A percentile compares a stretch with the other conserved stretches of the same genome.
Evolutionary conservation across 2,888 invertebrate genomes (phyloP).

Genomic region (Ecdyonurus torrentis): DNA sequence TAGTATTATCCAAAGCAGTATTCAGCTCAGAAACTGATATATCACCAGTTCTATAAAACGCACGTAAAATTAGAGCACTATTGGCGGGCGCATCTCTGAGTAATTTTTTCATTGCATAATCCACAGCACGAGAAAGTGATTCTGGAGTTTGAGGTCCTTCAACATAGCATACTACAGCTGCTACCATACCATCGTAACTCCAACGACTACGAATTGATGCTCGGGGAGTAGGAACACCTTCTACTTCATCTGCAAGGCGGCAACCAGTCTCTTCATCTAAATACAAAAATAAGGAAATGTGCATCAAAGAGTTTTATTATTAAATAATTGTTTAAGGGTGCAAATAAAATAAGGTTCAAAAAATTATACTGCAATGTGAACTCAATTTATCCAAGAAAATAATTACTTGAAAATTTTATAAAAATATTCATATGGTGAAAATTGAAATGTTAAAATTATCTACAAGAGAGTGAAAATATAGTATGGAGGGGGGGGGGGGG

Average conservation of each 20-base stretch:
- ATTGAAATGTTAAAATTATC: too few species aligned
- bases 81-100: background rate
- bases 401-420: background rate
- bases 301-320: background rate
- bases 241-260: slow-evolving; percentile 51
- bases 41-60: background rate
- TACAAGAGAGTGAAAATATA: too few species aligned
- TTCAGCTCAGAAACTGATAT: background rate
- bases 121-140: background rate
- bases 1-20: background rate
- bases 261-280: slow-evolving; percentile 82
- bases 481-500: too few species aligned
- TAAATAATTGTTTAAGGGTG: too few species aligned
- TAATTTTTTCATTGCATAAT: background rate
- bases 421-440: too few species aligned
- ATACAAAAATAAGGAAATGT: slow-evolving; percentile 18
- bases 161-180: slow-evolving; percentile 62
- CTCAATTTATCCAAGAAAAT: background rate
- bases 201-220: slow-evolving; percentile 70
- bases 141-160: background rate
- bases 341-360: background rate
- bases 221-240: slow-evolving; percentile 26
- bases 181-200: slow-evolving; percentile 78
- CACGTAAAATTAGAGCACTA: background rate
- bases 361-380: background rate